A percentile compares a stretch with the other conserved stretches of the same genome.
Conservation (phyloP, 2,888 invertebrate genomes). For the Atrina japonica region DNA sequence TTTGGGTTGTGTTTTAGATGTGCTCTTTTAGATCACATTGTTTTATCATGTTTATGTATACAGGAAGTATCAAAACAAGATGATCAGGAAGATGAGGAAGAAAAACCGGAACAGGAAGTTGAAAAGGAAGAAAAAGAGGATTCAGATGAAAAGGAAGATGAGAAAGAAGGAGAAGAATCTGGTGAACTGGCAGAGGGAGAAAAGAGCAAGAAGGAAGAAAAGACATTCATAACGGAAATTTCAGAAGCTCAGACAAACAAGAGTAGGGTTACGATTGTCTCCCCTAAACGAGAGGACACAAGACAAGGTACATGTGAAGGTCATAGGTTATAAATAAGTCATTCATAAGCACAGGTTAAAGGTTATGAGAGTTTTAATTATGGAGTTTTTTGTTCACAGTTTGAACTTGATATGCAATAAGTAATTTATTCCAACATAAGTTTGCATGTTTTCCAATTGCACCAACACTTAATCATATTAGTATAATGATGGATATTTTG, state of each 20-base stretch:
- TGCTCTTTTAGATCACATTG: too few species aligned
- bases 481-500: too few species aligned
- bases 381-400: not conserved
- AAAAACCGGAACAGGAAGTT: too few species aligned
- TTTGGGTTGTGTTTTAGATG: too few species aligned
- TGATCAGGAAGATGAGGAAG: slow-evolving; percentile 20
- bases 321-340: too few species aligned
- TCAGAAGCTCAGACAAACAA: slow-evolving; percentile 48
- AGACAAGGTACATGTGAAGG: too few species aligned
- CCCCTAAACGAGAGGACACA: slow-evolving; percentile 52
- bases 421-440: too few species aligned
- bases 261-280: slow-evolving; percentile 54
- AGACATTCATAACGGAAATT: slow-evolving; percentile 60
- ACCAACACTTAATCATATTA: too few species aligned
- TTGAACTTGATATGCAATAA: not conserved
- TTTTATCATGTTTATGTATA: too few species aligned
- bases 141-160: slow-evolving; percentile 35
- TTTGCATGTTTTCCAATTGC: too few species aligned
- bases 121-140: slow-evolving; percentile 26
- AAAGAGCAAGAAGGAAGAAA: slow-evolving; percentile 30
- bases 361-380: slow-evolving; percentile 1
- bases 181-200: slow-evolving; percentile 40
- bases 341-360: too few species aligned
- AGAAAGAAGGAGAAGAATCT: slow-evolving; percentile 30
- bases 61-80: too few species aligned